A percentile compares a stretch with the other conserved stretches of the same genome.
These are phyloP conservation scores for Coregonus ussuriensis DNA, from an alignment of 2,797 vertebrate species.

Conservation along the genomic window DNA sequence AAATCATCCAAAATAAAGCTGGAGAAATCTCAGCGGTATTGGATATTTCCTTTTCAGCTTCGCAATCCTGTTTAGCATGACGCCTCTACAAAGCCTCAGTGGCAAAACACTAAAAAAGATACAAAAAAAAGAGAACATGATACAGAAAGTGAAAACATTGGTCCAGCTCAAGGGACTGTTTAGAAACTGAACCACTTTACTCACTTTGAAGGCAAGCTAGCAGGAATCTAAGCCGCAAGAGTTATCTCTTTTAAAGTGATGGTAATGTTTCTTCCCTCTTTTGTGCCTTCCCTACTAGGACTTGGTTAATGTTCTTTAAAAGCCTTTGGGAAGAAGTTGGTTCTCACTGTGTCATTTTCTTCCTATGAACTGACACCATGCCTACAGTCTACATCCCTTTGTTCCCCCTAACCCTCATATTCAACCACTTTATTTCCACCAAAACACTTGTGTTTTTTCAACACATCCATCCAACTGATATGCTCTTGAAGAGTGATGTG, in stretches of 20 bases:
- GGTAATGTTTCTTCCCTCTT: constrained; percentile 48
- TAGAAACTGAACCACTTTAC: constrained; percentile 47
- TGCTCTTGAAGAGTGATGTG: too few species aligned
- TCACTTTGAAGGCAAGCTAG: constrained; percentile 58
- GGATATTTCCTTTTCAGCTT: constrained; percentile 27
- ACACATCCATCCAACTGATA: background rate
- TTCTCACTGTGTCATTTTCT: constrained; percentile 45
- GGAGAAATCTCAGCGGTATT: constrained; percentile 26
- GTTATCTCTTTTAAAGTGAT: constrained; percentile 44
- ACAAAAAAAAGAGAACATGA: background rate
- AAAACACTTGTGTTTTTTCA: background rate
- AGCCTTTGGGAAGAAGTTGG: constrained; percentile 36
- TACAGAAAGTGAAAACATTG: constrained; percentile 43
- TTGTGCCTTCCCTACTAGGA: constrained; percentile 33
- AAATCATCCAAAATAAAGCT: constrained; percentile 10
- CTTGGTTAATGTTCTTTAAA: constrained; percentile 41
- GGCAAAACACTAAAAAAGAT: background rate
- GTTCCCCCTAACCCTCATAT: background rate
- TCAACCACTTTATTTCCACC: background rate
- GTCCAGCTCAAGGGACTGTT: constrained; percentile 58
- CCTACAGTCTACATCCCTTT: constrained; percentile 7
- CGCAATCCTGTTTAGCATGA: constrained; percentile 44
- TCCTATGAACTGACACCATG: constrained; percentile 46
- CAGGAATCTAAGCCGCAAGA: constrained; percentile 48
- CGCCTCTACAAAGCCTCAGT: constrained; percentile 22